phyloP scores from a whole-genome alignment of 2,797 vertebrate genomes.

The Mus minutoides region DNA sequence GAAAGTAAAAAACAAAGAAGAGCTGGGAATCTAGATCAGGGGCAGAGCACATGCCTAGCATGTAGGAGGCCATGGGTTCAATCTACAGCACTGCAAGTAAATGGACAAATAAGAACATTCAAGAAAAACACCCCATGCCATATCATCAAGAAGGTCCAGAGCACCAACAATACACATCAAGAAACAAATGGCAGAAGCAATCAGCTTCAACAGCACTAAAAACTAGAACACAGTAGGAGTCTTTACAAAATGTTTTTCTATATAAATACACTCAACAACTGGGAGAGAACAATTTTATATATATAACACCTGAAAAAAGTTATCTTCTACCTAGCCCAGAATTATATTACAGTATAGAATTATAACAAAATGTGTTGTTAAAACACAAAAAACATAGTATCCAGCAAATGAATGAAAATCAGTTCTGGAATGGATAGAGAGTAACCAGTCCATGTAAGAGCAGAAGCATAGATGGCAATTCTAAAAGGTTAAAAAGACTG shows the following conservation, averaged over 20 bases:
- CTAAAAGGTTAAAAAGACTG: background rate
- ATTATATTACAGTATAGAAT: background rate
- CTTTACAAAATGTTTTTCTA: background rate
- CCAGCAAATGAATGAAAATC: background rate
- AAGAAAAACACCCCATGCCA: background rate
- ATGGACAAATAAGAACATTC: background rate
- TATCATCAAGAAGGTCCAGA: background rate
- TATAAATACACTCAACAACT: background rate
- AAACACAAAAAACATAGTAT: background rate
- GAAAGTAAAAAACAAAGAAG: background rate
- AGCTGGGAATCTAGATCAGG: background rate
- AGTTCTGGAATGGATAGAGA: background rate
- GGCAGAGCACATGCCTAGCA: background rate
- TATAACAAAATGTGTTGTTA: background rate
- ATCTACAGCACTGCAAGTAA: background rate
- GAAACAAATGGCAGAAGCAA: slow-evolving; percentile 18
- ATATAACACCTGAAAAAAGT: background rate
- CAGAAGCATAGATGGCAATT: background rate
- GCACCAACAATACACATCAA: background rate
- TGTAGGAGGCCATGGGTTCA: background rate
- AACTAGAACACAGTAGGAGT: background rate
- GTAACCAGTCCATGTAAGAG: background rate
- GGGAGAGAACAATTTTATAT: background rate
- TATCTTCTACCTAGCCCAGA: background rate
- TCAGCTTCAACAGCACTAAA: background rate